Percentiles rank a stretch among this genome's conserved stretches.
phyloP scores from a whole-genome alignment of 2,888 invertebrate genomes.

The Chelonus formosanus region DNA sequence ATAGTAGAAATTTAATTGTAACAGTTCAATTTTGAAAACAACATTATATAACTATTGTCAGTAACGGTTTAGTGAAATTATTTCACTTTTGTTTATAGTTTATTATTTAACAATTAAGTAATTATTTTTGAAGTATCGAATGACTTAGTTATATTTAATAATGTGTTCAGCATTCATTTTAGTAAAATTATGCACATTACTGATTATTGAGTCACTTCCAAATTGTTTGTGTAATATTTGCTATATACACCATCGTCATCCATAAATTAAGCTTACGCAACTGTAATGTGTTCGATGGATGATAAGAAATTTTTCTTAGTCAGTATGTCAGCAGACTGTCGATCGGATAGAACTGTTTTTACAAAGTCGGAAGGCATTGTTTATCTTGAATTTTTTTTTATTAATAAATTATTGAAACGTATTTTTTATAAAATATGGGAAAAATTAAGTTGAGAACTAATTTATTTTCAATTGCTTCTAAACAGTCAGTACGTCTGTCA shows the following conservation, averaged over 20 bases:
- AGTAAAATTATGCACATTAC: neutral
- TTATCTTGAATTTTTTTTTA: neutral
- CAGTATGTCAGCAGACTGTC: conserved; percentile 27
- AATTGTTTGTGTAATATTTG: conserved; percentile 30
- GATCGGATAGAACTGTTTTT: conserved; percentile 1
- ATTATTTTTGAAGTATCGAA: neutral
- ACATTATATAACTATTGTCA: no score
- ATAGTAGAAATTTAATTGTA: no score
- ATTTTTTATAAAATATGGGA: conserved; percentile 36
- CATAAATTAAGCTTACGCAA: conserved; percentile 35
- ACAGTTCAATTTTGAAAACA: no score
- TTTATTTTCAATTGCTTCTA: conserved; percentile 39
- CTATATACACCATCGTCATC: conserved; percentile 21
- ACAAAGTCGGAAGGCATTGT: neutral
- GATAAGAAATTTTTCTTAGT: conserved; percentile 14
- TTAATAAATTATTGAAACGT: neutral
- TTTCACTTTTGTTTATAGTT: no score
- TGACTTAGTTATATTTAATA: neutral
- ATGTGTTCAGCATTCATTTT: conserved; percentile 3
- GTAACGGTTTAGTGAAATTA: no score
- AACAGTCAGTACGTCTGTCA: conserved; percentile 8
- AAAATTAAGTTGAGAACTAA: conserved; percentile 43
- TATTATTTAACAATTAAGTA: neutral
- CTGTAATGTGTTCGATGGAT: conserved; percentile 8
- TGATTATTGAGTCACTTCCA: conserved; percentile 24